Conservation (phyloP, 1,140 invertebrate species). For the Drosophila littoralis region DNA sequence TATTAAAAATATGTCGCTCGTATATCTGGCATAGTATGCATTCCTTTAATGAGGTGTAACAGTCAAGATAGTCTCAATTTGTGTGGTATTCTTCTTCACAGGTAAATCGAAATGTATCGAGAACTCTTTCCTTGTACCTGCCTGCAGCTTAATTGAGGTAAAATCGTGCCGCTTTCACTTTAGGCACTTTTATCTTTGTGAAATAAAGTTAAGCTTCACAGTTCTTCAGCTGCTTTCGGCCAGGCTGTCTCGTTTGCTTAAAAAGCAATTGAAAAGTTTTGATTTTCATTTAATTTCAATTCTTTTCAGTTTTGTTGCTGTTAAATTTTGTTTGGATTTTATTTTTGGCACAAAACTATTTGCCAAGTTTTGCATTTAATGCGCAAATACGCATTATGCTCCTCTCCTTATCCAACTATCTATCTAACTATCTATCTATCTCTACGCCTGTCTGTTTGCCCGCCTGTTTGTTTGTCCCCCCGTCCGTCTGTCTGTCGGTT, state of each 20-base stretch:
- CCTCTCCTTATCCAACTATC: slow-evolving; percentile 15
- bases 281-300: slow-evolving; percentile 64
- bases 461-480: slow-evolving; percentile 12
- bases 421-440: slow-evolving; percentile 21
- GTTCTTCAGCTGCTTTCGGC: slow-evolving; percentile 5
- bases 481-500: slow-evolving; percentile 3
- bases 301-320: slow-evolving; percentile 36
- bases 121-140: too few relatives aligned
- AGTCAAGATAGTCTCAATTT: too few relatives aligned
- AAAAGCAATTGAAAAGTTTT: slow-evolving; percentile 78
- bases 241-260: slow-evolving; percentile 23
- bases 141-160: not conserved
- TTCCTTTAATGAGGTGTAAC: not conserved
- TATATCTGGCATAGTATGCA: not conserved
- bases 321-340: slow-evolving; percentile 49
- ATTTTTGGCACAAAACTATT: slow-evolving; percentile 73
- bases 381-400: slow-evolving; percentile 77
- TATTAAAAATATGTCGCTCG: not conserved
- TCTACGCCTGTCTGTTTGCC: slow-evolving; percentile 6
- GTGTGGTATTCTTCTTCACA: too few relatives aligned
- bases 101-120: too few relatives aligned
- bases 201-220: slow-evolving; percentile 18
- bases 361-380: slow-evolving; percentile 80
- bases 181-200: slow-evolving; percentile 5
- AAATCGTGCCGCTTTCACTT: not conserved